Evolutionary conservation across 2,113 vertebrate genomes (phyloP), one percentile per base, ranked within the genome.

Genomic region (Agapornis roseicollis): DNA sequence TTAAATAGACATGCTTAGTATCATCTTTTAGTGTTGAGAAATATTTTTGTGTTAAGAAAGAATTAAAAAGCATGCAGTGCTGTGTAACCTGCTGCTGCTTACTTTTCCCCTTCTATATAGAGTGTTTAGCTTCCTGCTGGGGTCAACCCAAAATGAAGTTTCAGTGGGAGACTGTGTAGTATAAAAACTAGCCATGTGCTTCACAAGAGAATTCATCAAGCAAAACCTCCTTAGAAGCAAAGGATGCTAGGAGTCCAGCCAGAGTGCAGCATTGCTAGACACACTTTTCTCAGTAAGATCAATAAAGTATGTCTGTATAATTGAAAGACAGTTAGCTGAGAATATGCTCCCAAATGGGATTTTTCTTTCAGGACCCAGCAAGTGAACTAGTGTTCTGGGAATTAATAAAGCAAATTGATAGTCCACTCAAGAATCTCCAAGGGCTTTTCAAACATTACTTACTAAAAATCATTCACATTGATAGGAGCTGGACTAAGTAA

Each of bases 321-420:
- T 81, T 93, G 90, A 93, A 68, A 93, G 85, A 46, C 37, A 39
- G 87, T 92, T 87, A 91, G 68, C 85, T 93, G 83, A 92, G 83
- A 94, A 86, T 92, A 31, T 55, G 46, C 50, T 93, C 76, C 83
- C 80, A 93, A 94, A 90, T 94, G 88, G 72, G 31, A 58, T 84
- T 96, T 94, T 93, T 66, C 88, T 93, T 84, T 80, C 58, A 47
- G 47, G 86, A 93, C 73, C 47, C 69, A 58, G 72, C 55, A 88
- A 93, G 89, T 72, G 17, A 37, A 90, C 58, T 27, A 71, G 72
- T 10, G 16, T 90, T 92, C 83, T 86, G 90, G 77, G 88, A 97
- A 92, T 86, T 92, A 74, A 80, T 92, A 84, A 46, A 78, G 33
- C 35, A 81, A 96, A 97, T 95, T 93, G 83, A 93, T 86, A 86